These are phyloP conservation scores for Myiotriccus ornatus DNA, from an alignment of 2,797 vertebrate species.

Conservation along the genomic window DNA sequence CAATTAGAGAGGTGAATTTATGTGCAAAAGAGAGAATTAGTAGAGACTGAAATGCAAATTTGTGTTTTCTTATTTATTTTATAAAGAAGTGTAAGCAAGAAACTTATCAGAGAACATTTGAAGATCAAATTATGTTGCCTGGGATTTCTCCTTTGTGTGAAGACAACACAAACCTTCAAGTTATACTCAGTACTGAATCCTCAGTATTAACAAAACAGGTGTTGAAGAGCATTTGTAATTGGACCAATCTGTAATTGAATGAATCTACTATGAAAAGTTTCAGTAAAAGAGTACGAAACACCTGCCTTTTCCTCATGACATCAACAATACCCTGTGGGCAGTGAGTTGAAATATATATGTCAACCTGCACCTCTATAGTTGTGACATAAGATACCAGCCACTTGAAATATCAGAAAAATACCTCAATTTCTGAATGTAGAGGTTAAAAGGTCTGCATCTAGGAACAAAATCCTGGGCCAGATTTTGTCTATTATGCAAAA, in stretches of 20 bases:
- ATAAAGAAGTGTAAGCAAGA: not conserved
- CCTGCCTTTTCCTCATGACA: conserved; percentile 3
- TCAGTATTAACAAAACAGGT: not conserved
- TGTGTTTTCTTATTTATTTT: not conserved
- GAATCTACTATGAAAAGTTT: not conserved
- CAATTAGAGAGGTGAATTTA: not conserved
- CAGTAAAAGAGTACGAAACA: conserved; percentile 10
- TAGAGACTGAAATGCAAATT: not conserved
- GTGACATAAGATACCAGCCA: conserved; percentile 28
- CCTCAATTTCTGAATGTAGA: not conserved
- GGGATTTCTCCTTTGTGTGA: not conserved
- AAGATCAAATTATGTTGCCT: not conserved
- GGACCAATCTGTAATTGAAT: not conserved
- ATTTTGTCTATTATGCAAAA: not conserved
- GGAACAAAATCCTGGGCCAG: not conserved
- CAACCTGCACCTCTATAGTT: conserved; percentile 40
- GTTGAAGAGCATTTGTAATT: not conserved
- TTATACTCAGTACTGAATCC: not conserved
- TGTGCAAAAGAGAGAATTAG: not conserved
- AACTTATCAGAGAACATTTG: not conserved
- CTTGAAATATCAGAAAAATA: conserved; percentile 30
- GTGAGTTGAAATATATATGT: conserved; percentile 4
- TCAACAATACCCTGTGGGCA: not conserved
- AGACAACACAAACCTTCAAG: not conserved
- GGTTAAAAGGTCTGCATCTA: not conserved